phyloP scores from a whole-genome alignment of 2,797 vertebrate genomes.

The Phalanger gymnotis region DNA sequence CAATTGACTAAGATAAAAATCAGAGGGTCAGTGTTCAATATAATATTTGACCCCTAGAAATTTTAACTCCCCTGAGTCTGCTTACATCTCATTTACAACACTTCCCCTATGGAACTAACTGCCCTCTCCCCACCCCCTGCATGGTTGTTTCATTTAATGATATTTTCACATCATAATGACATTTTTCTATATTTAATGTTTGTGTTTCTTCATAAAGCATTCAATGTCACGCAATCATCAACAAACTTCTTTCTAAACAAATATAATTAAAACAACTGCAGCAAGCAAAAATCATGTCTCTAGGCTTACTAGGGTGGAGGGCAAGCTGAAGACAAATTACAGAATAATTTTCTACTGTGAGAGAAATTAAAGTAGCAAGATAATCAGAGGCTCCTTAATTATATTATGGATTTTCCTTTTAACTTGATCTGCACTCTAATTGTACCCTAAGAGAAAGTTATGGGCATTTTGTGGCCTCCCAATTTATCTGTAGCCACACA shows the following conservation, averaged over 20 bases:
- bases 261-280: constrained; percentile 6
- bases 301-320: constrained; percentile 8
- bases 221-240: not conserved
- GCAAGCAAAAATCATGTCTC: constrained; percentile 10
- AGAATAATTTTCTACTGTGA: constrained; percentile 38
- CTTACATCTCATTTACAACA: not conserved
- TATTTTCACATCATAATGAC: too few species aligned
- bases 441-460: constrained; percentile 53
- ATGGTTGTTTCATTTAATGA: not conserved
- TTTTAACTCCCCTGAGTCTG: not conserved
- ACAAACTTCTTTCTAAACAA: constrained; percentile 2
- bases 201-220: not conserved
- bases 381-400: constrained; percentile 64
- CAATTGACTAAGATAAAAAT: not conserved
- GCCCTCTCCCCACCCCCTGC: too few species aligned
- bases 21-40: not conserved
- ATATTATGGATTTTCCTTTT: constrained; percentile 58
- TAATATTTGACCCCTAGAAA: not conserved
- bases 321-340: not conserved
- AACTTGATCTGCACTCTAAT: not conserved
- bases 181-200: not conserved
- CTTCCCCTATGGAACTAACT: not conserved
- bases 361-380: constrained; percentile 54
- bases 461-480: constrained; percentile 35
- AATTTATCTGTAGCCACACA: not conserved